These are phyloP conservation scores for Dasyornis broadbenti DNA, from an alignment of 2,113 vertebrate genomes.

Conservation along the genomic window DNA sequence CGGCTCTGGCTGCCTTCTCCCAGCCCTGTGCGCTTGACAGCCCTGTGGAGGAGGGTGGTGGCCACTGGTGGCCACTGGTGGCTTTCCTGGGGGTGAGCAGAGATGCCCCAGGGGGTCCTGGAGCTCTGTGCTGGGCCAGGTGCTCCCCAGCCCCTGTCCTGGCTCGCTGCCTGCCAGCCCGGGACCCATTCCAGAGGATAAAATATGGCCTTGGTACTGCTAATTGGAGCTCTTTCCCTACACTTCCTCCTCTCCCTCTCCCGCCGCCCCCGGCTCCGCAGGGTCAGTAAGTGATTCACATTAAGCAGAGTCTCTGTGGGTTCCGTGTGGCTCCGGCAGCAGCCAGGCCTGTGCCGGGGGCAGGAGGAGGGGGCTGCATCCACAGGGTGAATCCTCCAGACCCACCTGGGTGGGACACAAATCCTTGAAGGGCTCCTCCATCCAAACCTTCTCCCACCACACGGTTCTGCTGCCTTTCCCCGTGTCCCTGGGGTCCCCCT, in stretches of 20 bases:
- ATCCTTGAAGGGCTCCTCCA: background rate
- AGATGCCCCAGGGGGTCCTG: rapidly evolving
- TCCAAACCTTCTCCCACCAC: background rate
- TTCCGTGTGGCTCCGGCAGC: background rate
- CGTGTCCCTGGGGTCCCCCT: background rate
- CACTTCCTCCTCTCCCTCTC: background rate
- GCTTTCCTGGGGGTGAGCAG: background rate
- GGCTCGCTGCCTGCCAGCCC: background rate
- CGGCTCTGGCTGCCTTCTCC: background rate
- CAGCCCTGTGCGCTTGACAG: rapidly evolving
- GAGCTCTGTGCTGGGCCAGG: background rate
- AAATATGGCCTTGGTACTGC: background rate
- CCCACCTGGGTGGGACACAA: background rate
- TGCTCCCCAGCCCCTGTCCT: background rate
- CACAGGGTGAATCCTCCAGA: background rate
- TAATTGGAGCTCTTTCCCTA: background rate
- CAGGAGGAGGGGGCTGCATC: background rate
- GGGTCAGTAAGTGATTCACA: background rate
- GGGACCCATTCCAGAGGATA: background rate
- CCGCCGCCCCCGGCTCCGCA: background rate
- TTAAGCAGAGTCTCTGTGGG: background rate
- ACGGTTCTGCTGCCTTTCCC: background rate
- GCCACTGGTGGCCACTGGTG: background rate
- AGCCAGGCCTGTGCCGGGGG: background rate
- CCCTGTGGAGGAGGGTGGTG: background rate